Evolutionary conservation across 2,888 invertebrate genomes (phyloP).

Genomic region (Dryomyza anilis): DNA sequence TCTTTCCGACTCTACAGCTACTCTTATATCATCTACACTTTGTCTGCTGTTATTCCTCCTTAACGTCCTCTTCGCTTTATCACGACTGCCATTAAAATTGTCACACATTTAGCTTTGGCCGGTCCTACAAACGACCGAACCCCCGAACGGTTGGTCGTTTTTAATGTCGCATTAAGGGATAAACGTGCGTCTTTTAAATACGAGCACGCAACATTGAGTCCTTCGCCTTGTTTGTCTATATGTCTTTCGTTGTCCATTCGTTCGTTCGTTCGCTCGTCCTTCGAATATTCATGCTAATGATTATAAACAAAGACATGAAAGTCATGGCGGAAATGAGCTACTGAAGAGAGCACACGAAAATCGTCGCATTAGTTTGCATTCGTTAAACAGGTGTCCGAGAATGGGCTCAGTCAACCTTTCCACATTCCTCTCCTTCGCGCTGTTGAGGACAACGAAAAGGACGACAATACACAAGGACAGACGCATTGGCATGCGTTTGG

Average conservation of each 20-base stretch:
- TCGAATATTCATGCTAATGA: conserved; percentile 30
- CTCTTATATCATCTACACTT: too few relatives aligned
- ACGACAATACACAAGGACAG: background rate
- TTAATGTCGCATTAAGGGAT: conserved; percentile 8
- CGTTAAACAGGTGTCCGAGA: background rate
- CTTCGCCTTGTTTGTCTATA: background rate
- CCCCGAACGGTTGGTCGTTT: conserved; percentile 15
- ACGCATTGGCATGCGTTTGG: background rate
- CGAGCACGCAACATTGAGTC: background rate
- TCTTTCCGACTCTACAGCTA: too few relatives aligned
- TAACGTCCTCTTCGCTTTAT: too few relatives aligned
- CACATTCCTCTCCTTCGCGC: too few relatives aligned
- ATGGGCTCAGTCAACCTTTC: background rate
- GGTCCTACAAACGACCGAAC: too few relatives aligned
- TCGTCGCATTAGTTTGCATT: background rate
- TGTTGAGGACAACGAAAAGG: background rate
- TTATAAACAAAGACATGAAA: conserved; percentile 38
- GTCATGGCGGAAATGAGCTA: conserved; percentile 39
- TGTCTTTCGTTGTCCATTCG: too few relatives aligned
- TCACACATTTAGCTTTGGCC: conserved; percentile 1
- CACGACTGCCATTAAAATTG: conserved; percentile 12
- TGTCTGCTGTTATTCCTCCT: too few relatives aligned
- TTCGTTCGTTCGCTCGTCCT: background rate
- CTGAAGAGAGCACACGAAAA: conserved; percentile 30
- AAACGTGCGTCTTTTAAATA: conserved; percentile 13